Percentiles rank a stretch among this genome's conserved stretches.
Evolutionary conservation across 2,113 vertebrate species (phyloP).

Genomic region (Gracilinanus agilis): DNA sequence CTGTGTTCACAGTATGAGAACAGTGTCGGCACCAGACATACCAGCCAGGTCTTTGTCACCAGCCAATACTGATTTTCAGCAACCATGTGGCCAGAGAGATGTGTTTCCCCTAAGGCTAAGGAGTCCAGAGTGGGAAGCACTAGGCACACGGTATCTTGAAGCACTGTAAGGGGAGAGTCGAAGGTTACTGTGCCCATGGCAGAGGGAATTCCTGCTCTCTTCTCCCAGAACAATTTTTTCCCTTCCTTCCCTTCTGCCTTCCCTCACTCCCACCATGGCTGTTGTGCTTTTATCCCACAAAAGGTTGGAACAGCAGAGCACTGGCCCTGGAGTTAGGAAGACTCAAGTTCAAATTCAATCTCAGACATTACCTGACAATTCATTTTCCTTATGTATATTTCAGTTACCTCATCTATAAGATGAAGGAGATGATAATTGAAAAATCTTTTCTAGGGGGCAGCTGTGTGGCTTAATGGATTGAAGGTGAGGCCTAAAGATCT

Average conservation of each 20-base stretch:
- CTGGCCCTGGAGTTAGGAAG: background rate
- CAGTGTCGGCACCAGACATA: background rate
- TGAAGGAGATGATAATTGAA: background rate
- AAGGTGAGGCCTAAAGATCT: too few species aligned
- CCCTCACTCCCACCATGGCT: background rate
- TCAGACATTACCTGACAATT: background rate
- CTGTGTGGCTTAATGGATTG: too few species aligned
- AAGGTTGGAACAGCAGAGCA: constrained; percentile 33
- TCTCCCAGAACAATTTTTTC: background rate
- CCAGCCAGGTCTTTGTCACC: background rate
- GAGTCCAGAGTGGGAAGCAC: background rate
- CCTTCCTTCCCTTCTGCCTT: background rate
- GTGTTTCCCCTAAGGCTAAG: background rate
- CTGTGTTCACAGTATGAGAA: background rate
- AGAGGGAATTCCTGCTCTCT: background rate
- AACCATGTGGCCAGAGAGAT: background rate
- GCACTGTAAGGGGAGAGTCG: background rate
- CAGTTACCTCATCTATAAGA: background rate
- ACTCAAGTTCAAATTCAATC: too few species aligned
- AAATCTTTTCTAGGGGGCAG: too few species aligned
- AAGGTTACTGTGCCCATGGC: background rate
- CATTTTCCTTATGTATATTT: background rate
- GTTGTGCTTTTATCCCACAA: constrained; percentile 41
- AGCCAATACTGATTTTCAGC: background rate
- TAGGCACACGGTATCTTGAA: background rate